These are phyloP conservation scores for Octonoba sinensis DNA, from an alignment of 2,888 invertebrate species.

Conservation along the genomic window DNA sequence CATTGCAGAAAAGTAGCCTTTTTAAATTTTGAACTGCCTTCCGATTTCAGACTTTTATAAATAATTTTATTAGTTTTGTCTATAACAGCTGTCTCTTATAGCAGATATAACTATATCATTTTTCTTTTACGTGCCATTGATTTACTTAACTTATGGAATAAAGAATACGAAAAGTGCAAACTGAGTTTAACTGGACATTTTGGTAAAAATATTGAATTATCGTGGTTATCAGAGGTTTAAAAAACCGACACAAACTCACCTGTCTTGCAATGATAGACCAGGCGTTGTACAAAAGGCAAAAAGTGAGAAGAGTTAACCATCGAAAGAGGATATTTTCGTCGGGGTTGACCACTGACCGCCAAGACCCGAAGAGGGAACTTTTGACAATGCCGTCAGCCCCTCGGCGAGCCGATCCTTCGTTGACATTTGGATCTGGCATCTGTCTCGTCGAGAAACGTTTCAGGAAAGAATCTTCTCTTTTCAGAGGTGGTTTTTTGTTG, in stretches of 20 bases:
- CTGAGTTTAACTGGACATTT: too few species aligned
- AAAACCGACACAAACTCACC: slow-evolving; percentile 10
- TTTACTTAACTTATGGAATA: too few species aligned
- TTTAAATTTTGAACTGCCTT: too few species aligned
- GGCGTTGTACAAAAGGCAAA: slow-evolving; percentile 92
- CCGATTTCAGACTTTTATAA: too few species aligned
- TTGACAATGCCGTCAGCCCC: slow-evolving; percentile 39
- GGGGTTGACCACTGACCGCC: slow-evolving; percentile 83
- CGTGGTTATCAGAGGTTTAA: too few species aligned
- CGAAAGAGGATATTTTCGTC: slow-evolving; percentile 96
- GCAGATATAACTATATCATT: too few species aligned
- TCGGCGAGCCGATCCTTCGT: slow-evolving; percentile 25
- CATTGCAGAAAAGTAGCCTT: too few species aligned
- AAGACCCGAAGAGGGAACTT: slow-evolving; percentile 41
- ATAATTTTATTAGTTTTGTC: too few species aligned
- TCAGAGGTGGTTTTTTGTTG: slow-evolving; percentile 85
- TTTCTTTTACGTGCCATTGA: too few species aligned
- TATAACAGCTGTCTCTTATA: too few species aligned
- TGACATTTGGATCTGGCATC: slow-evolving; percentile 79
- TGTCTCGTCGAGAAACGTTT: slow-evolving; percentile 94
- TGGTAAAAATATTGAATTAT: too few species aligned
- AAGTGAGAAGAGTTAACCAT: slow-evolving; percentile 90
- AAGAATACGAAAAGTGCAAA: too few species aligned
- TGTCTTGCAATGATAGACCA: slow-evolving; percentile 94
- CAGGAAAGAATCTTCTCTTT: slow-evolving; percentile 92